Conservation (phyloP, 1,140 invertebrate species). For the Aphaenogaster ashmeadi region DNA sequence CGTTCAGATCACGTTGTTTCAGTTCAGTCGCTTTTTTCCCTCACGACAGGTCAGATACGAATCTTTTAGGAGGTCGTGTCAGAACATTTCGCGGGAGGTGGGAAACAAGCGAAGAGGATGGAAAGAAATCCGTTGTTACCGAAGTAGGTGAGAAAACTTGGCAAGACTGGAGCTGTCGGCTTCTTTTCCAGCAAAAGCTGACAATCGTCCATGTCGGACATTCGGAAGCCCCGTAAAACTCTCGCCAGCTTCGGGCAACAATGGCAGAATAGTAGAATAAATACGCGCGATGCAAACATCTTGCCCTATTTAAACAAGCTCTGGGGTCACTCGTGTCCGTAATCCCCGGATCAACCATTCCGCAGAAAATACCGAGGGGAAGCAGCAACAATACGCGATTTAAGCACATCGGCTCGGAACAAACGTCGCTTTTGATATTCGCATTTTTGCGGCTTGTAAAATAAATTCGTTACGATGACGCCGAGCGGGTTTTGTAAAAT, state of each 20-base stretch:
- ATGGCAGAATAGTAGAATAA: constrained; percentile 62
- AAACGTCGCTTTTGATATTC: background rate
- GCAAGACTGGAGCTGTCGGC: constrained; percentile 22
- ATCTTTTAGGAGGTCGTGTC: constrained; percentile 49
- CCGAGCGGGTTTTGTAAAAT: background rate
- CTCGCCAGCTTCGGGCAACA: constrained; percentile 39
- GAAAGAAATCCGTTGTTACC: constrained; percentile 58
- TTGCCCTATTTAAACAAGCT: constrained; percentile 41
- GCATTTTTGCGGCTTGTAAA: background rate
- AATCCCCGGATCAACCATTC: constrained; percentile 17
- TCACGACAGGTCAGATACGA: constrained; percentile 21
- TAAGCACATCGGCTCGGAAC: background rate
- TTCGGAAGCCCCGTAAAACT: constrained; percentile 44
- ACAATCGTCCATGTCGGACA: constrained; percentile 54
- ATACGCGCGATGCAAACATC: constrained; percentile 57
- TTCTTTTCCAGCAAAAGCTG: constrained; percentile 26
- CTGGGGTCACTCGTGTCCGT: background rate
- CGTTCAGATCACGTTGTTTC: background rate
- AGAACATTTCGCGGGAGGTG: constrained; percentile 34
- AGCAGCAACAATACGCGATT: background rate
- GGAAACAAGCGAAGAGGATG: constrained; percentile 14
- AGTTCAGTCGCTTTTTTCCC: background rate
- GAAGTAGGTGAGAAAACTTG: constrained; percentile 60
- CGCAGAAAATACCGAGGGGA: background rate
- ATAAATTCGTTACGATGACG: constrained; percentile 2